phyloP scores from a whole-genome alignment of 1,140 invertebrate genomes.

The Steinernema feltiae region DNA sequence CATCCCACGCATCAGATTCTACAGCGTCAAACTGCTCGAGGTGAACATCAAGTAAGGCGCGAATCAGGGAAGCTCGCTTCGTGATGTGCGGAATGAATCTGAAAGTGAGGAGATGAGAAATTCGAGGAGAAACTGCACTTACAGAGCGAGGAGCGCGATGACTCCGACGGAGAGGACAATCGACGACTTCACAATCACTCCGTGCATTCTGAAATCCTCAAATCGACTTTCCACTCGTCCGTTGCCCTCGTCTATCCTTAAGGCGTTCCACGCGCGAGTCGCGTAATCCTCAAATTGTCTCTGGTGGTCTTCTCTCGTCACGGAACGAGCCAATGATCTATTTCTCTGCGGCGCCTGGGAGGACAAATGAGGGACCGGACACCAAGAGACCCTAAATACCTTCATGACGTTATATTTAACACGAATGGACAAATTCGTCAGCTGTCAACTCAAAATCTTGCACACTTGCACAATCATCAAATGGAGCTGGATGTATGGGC shows the following conservation, averaged over 20 bases:
- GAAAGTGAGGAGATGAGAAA: background rate
- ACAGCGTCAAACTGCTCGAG: constrained; percentile 15
- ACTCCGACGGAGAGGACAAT: background rate
- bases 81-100: background rate
- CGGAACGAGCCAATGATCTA: too few species aligned
- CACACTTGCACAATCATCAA: too few species aligned
- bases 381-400: too few species aligned
- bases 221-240: background rate
- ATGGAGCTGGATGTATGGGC: too few species aligned
- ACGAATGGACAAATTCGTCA: too few species aligned
- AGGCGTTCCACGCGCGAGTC: background rate
- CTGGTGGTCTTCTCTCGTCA: too few species aligned
- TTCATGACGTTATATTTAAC: too few species aligned
- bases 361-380: too few species aligned
- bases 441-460: too few species aligned
- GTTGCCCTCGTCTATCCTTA: background rate
- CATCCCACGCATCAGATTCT: constrained; percentile 6
- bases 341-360: too few species aligned
- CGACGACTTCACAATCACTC: background rate
- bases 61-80: background rate
- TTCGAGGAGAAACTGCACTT: background rate
- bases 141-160: background rate
- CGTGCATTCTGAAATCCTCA: background rate
- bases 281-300: constrained; percentile 1
- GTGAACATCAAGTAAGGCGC: background rate